These are phyloP conservation scores for Odontocolon sp. DNA, from an alignment of 2,888 invertebrate species.

Conservation along the genomic window DNA sequence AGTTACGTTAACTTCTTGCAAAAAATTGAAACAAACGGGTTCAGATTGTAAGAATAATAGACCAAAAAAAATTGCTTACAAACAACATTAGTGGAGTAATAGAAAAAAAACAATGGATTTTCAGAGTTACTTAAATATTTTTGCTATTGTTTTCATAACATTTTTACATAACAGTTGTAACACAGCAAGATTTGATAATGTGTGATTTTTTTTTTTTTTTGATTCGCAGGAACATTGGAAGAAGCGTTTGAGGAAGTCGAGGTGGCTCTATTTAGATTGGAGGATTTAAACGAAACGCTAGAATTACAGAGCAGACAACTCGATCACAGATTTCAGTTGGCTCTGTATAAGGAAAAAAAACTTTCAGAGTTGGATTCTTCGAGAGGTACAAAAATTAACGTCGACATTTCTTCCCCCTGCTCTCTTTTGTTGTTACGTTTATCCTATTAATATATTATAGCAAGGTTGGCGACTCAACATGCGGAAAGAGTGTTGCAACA, in stretches of 20 bases:
- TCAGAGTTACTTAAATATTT: too few species aligned
- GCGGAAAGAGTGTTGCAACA: constrained; percentile 83
- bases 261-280: constrained; percentile 84
- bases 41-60: too few species aligned
- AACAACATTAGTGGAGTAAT: too few species aligned
- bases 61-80: too few species aligned
- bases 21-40: too few species aligned
- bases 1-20: too few species aligned
- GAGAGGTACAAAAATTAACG: constrained; percentile 82
- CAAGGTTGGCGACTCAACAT: constrained; percentile 83
- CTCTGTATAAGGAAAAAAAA: constrained; percentile 87
- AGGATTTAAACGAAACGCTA: constrained; percentile 86
- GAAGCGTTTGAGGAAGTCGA: constrained; percentile 85
- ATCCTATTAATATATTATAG: constrained; percentile 63
- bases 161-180: too few species aligned
- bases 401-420: neutral
- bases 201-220: too few species aligned
- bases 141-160: too few species aligned
- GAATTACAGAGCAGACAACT: constrained; percentile 88
- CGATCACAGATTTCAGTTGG: constrained; percentile 87
- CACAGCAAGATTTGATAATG: too few species aligned
- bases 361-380: constrained; percentile 82
- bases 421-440: neutral
- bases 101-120: too few species aligned
- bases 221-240: constrained; percentile 82